Percentiles rank a stretch among this genome's conserved stretches.
These are phyloP conservation scores for Hirundo rustica DNA, from an alignment of 2,797 vertebrate species.

Conservation along the genomic window DNA sequence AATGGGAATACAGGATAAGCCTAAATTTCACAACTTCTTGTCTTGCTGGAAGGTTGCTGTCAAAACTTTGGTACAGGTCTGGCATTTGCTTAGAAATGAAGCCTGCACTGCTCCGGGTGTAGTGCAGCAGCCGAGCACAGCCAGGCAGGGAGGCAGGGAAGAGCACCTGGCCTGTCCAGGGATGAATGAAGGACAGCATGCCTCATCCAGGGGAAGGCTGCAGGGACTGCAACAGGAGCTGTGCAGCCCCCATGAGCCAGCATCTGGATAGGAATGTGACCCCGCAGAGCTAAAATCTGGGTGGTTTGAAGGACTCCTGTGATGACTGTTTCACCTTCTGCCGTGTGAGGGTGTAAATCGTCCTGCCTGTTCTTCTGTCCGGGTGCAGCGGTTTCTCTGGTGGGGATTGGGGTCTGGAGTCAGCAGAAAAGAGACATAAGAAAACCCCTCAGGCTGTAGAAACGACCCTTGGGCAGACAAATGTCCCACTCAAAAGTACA, in stretches of 20 bases:
- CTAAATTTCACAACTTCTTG: background rate
- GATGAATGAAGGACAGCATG: background rate
- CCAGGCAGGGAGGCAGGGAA: background rate
- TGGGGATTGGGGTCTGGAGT: background rate
- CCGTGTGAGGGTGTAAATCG: background rate
- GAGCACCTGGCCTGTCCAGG: background rate
- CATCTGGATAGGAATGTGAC: background rate
- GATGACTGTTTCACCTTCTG: background rate
- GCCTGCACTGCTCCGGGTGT: rapidly evolving
- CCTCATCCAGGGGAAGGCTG: background rate
- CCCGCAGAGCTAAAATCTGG: background rate
- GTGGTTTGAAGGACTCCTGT: background rate
- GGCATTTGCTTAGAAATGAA: background rate
- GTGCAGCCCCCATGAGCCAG: background rate
- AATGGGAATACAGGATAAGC: background rate
- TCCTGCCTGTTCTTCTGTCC: background rate
- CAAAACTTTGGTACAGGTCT: background rate
- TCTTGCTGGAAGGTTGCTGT: background rate
- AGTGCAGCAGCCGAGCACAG: background rate
- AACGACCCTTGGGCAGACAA: background rate
- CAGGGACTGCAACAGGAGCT: background rate
- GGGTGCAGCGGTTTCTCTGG: background rate
- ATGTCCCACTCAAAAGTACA: background rate
- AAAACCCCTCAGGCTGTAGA: background rate
- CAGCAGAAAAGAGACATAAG: rapidly evolving